Evolutionary conservation across 2,888 invertebrate species (phyloP), one percentile per base, ranked within the genome.

Genomic region (Octonoba sinensis): DNA sequence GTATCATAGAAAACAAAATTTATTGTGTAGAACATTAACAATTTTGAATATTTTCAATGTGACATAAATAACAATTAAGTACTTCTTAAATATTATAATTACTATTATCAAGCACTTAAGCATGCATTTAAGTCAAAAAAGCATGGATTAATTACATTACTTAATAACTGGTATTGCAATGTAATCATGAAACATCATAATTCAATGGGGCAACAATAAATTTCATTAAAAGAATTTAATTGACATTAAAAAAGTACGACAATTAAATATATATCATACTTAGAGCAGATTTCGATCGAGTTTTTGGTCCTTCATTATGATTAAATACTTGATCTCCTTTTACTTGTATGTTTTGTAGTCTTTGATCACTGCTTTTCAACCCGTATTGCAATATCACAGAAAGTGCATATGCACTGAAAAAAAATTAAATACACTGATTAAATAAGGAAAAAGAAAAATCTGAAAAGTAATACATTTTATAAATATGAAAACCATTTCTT

Each of bases 321-420:
- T 84, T 85, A 70, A 88, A 87, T 57, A 92, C 88, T 85, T 90
- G 88, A 84, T 92, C 92, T n/a, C 91, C 92, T 84, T 90, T 90
- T 0, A 92, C 91, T 49, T 88, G 88, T 71, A 92, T 91, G 67
- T 90, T 89, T 76, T 91, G 90, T 16, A 92, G 86, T 65, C 92
- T 87, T 11, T 89, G 88, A 86, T 93, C 93, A 86, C 92, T 91
- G 18, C 91, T 91, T 57, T 91, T 91, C 1, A 93, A 90, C 0
- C 92, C 92, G 86, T 93, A 91, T 86, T 93, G 91, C 16, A 93
- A 89, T 16, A 93, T 89, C 86, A 93, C 93, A 85, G 92, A 91
- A 3, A 93, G 88, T 0, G 93, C 93, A 85, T 93, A 90, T 15
- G 91, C 90, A 69, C 92, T 91, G 86, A 62, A 85, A 67, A 54